Base-by-base conservation (phyloP, 2,113 vertebrate genomes). In the Callionymus lyra region DNA sequence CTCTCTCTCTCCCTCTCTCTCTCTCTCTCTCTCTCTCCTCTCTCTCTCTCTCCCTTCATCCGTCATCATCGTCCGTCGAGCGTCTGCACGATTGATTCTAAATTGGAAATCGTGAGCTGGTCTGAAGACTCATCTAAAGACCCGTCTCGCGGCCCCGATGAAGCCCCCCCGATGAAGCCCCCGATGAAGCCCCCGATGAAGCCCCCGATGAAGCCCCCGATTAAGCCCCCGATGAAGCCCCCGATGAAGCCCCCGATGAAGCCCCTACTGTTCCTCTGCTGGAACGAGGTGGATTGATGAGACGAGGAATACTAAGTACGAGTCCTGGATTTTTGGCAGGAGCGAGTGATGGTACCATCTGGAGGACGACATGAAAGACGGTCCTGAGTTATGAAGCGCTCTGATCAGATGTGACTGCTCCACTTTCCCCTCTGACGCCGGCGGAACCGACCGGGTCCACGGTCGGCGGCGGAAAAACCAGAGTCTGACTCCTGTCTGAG, bases 331-430 rank as follows among this genome's bases (percentile, higher is more conserved):
- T 75, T 68, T 77, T 76, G 81, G 76, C 78, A 51, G 36, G 63
- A 27, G 61, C 56, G 50, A 77, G 52, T 63, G 57, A 76, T 69
- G 65, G 60, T 68, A 67, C 81, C 81, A 83, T 83, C 75, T 79
- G 81, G 79, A 77, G 60, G 69, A 68, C 57, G 65, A 77, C 75
- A 74, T 79, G 75, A 82, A 83, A 77, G 81, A 71, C 72, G 51
- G 65, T 62, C 64, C 62, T 74, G 70, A 82, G 70, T 77, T 80
- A 83, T 80, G 74, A 82, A 65, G 73, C 66, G 54, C 56, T 61
- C 74, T 68, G 72, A 84, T 79, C 77, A 78, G 70, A 74, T 56
- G 64, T 65, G 76, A 80, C 73, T 62, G 67, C 63, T 74, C 60
- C 68, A 62, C 63, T 70, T 74, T 65, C 65, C 68, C 53, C 50